Base-by-base conservation (phyloP, 2,113 vertebrate genomes). In the Martes martes region DNA sequence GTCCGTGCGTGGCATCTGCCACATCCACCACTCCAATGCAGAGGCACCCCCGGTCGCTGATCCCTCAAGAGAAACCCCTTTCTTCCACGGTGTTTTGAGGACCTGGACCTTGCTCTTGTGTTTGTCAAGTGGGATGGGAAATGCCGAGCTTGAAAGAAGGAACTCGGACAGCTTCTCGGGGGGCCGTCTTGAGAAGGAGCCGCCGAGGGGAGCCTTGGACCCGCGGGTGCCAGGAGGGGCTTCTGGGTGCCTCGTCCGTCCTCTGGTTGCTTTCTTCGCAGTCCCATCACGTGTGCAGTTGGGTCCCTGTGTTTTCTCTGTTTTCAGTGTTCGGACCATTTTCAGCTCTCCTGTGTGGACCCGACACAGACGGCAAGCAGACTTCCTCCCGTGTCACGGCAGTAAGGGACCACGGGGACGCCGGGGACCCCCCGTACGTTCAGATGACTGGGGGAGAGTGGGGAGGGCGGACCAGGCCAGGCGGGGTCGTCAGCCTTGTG, bases 401-500 rank as follows among this genome's bases (percentile, higher is more conserved):
- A 50, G 36, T 19, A 57, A 73, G 47, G 47, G 36, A 11, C 21
- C 15, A 1, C 1, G 9, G 67, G n/a, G 28, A 69, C 47, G 4
- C 18, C 3, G 3, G 33, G 78, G 36, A 50, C 24, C 24, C 1
- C 28, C 33, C 47, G 36, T 15, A 28, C 39, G 24, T 16, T 39
- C 79, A 23, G 67, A 76, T 24, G 28, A 31, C 6, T 1, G 0
- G 36, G 7, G 19, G 31, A 2, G 1, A 33, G 24, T 0, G 31
- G 24, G 19, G 63, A 31, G 85, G 47, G 52, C 7, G 6, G 74
- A 39, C 83, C 61, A 1, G 42, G 6, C 2, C 74, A n/a, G 52
- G 2, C 13, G 9, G 57, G 47, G 73, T 59, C 0, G 0, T 0
- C 9, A 14, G 8, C 65, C 47, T 4, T 0, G 0, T 1, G 79